Conservation (phyloP, 2,888 invertebrate species). For the Octodonta nipae region DNA sequence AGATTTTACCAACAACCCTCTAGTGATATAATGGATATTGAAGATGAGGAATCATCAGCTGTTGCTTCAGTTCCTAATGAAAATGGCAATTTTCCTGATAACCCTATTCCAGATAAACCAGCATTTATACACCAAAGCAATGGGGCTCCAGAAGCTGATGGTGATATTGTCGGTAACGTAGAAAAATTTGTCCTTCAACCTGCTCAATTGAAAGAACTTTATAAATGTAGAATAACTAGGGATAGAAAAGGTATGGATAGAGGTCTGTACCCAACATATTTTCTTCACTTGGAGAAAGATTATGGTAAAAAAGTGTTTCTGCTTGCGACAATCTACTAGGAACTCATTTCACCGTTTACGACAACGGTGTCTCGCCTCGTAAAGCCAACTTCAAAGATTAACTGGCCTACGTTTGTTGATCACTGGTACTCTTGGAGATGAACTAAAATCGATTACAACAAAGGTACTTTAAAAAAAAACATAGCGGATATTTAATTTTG, state of each 20-base stretch:
- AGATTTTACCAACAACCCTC: conserved; percentile 21
- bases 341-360: conserved; percentile 93
- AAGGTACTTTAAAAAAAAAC: not conserved
- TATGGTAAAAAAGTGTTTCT: conserved; percentile 86
- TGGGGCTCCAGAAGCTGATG: conserved; percentile 50
- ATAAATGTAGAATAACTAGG: conserved; percentile 92
- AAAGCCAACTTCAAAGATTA: conserved; percentile 47
- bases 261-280: conserved; percentile 95
- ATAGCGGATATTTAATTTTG: conserved; percentile 1
- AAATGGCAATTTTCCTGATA: conserved; percentile 30
- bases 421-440: conserved; percentile 23
- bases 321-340: conserved; percentile 81
- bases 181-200: conserved; percentile 87
- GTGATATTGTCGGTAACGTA: conserved; percentile 74
- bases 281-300: conserved; percentile 89
- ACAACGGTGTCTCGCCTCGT: conserved; percentile 71
- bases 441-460: conserved; percentile 4
- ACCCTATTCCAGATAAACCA: conserved; percentile 28
- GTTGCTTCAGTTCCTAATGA: conserved; percentile 37
- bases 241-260: conserved; percentile 97
- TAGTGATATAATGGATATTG: conserved; percentile 35
- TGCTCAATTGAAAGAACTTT: conserved; percentile 78
- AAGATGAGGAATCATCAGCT: conserved; percentile 50
- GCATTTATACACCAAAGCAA: conserved; percentile 26
- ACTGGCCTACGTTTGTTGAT: conserved; percentile 15